These are phyloP conservation scores for Trissoscelio sp. DNA, from an alignment of 2,888 invertebrate genomes.

Conservation along the genomic window DNA sequence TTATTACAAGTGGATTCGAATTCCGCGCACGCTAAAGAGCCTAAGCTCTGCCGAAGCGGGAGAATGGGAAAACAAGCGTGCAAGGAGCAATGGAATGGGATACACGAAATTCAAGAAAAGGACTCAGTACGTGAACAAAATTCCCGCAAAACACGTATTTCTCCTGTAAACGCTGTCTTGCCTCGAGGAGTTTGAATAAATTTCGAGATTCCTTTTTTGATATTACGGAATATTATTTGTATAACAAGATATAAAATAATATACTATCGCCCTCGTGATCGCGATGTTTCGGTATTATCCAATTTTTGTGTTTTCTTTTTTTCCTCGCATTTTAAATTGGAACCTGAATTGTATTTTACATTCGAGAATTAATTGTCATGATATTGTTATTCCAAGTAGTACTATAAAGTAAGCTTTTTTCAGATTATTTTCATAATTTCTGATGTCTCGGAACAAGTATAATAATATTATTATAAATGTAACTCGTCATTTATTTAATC, in stretches of 20 bases:
- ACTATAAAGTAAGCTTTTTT: slow-evolving; percentile 21
- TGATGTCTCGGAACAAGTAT: no score
- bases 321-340: slow-evolving; percentile 19
- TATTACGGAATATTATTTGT: slow-evolving; percentile 64
- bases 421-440: no score
- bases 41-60: slow-evolving; percentile 72
- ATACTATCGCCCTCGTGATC: slow-evolving; percentile 43
- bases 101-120: slow-evolving; percentile 70
- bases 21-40: slow-evolving; percentile 78
- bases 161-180: slow-evolving; percentile 50
- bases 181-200: slow-evolving; percentile 63
- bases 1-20: slow-evolving; percentile 83
- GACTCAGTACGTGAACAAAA: slow-evolving; percentile 66
- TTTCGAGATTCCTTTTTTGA: slow-evolving; percentile 66
- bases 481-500: no score
- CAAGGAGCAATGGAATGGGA: slow-evolving; percentile 60
- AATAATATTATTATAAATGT: no score
- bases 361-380: slow-evolving; percentile 45
- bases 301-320: slow-evolving; percentile 20
- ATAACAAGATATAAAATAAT: slow-evolving; percentile 63
- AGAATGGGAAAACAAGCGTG: slow-evolving; percentile 70
- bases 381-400: slow-evolving; percentile 27
- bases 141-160: slow-evolving; percentile 66
- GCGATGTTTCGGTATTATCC: slow-evolving; percentile 45
- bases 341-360: slow-evolving; percentile 13